Evolutionary conservation across 1,140 invertebrate species (phyloP).

Genomic region (Brachystomella parvula): DNA sequence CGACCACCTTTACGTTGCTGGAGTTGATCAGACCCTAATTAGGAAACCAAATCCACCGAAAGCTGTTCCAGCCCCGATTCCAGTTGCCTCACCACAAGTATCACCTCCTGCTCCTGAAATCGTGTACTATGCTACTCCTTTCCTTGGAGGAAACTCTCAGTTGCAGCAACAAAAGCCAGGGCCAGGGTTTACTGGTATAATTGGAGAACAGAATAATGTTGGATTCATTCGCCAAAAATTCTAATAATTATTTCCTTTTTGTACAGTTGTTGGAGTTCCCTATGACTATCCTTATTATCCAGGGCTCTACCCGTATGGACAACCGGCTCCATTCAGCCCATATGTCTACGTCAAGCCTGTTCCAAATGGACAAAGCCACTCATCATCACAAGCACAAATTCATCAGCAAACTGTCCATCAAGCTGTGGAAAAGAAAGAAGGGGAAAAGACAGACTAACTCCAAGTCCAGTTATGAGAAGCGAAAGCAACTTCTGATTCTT

Average conservation of each 20-base stretch:
- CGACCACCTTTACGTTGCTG: constrained; percentile 7
- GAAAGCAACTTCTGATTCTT: neutral
- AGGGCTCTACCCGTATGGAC: neutral
- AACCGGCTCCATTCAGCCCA: neutral
- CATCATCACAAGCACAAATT: neutral
- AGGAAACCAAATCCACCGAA: neutral
- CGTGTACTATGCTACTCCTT: neutral
- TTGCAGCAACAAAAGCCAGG: neutral
- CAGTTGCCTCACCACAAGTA: constrained; percentile 5
- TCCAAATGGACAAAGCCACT: neutral
- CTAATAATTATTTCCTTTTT: neutral
- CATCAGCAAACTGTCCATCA: neutral
- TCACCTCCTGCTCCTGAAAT: neutral
- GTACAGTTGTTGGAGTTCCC: neutral
- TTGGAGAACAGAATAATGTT: too few species aligned
- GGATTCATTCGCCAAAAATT: too few species aligned
- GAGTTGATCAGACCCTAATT: neutral
- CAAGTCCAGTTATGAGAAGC: neutral
- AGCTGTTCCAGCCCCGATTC: neutral
- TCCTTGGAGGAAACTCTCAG: neutral
- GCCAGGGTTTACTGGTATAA: neutral
- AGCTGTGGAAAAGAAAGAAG: neutral
- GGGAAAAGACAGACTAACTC: neutral
- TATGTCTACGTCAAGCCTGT: neutral
- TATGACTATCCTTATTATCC: neutral